phyloP scores from a whole-genome alignment of 2,797 vertebrate genomes.

The Chaenodraco wilsoni region DNA sequence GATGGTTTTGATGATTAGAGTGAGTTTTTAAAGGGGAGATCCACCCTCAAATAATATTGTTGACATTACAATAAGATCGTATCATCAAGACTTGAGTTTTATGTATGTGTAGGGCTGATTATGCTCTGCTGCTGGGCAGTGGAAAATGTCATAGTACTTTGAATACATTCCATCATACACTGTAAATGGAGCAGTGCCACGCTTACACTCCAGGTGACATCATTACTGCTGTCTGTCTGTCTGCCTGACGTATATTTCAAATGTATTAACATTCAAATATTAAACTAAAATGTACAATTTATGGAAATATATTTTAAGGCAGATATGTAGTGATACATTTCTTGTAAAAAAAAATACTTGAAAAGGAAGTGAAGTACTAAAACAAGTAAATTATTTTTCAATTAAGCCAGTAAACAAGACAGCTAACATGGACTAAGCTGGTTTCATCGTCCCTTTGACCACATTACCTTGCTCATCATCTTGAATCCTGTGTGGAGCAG shows the following conservation, averaged over 20 bases:
- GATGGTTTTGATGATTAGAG: slow-evolving; percentile 56
- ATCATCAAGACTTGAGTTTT: background rate
- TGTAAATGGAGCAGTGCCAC: background rate
- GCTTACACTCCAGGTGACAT: background rate
- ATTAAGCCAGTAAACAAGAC: background rate
- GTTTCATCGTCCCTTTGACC: background rate
- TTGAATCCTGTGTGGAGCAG: slow-evolving; percentile 98
- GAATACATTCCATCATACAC: slow-evolving; percentile 17
- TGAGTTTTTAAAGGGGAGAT: background rate
- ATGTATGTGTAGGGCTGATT: background rate
- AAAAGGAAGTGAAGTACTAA: background rate
- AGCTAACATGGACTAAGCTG: background rate
- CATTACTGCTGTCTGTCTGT: background rate
- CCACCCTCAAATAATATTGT: background rate
- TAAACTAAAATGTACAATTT: background rate
- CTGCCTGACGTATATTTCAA: background rate
- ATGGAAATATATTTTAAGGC: background rate
- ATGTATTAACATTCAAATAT: background rate
- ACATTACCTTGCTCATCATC: slow-evolving; percentile 99
- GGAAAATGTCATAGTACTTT: slow-evolving; percentile 1
- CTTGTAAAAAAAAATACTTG: background rate
- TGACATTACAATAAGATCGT: background rate
- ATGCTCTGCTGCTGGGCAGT: background rate
- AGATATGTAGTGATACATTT: background rate
- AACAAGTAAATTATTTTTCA: background rate